Base-by-base conservation (phyloP, 2,797 vertebrate genomes). In the Intellagama lesueurii region DNA sequence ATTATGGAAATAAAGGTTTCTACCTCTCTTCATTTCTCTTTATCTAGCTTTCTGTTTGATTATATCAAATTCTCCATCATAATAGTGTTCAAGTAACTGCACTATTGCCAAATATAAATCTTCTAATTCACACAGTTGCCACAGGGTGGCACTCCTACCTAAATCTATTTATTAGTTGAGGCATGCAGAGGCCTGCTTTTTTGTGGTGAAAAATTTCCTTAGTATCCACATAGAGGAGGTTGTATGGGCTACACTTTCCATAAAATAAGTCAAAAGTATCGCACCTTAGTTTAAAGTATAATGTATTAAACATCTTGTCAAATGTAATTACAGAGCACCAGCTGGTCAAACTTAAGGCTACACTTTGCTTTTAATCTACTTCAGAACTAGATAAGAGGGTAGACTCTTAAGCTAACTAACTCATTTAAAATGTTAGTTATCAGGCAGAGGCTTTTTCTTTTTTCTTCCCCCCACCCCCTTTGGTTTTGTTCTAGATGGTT, bases 71-170 rank as follows among this genome's bases (percentile, higher is more conserved):
- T 6, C 2, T 44, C 12, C 14, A 56, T 70, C 17, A 47, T 30
- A 72, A n/a, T 47, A 44, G 80, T 80, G 26, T 47, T n/a, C 30
- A 88, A 52, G 69, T 56, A 19, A 72, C n/a, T 81, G 5, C 47
- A 81, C 1, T 76, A 2, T 79, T 79, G 30, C 26, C 19, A 80
- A 79, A 35, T 17, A 52, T 17, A 88, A 76, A 66, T 32, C 40
- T 28, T 88, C 32, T 56, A 69, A 32, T 87, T 77, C 32, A 87
- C 24, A n/a, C 49, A 83, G 70, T 77, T 76, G 49, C 80, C 89
- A 90, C 89, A 87, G 3, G 85, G 66, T 83, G 89, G 89, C 89
- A 87, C 64, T 14, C 32, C 12, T 87, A n/a, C 47, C 28, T 81
- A 83, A 70, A 60, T 81, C 17, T 19, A 75, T 86, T 68, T 73